Evolutionary conservation across 2,888 invertebrate genomes (phyloP).

Genomic region (Agriopis leucophaearia): DNA sequence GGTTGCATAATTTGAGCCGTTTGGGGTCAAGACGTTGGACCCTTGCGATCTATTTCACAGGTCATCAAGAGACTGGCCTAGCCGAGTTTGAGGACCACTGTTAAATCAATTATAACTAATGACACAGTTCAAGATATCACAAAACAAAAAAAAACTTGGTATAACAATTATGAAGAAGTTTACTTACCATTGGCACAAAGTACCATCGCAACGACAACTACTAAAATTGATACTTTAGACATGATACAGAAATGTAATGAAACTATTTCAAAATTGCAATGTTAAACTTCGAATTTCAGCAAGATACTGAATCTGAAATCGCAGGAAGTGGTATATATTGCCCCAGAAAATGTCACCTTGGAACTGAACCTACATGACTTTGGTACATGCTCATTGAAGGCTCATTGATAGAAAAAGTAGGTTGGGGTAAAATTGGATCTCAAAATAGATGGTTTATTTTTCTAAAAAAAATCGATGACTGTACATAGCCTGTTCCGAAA

Average conservation of each 20-base stretch:
- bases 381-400: slow-evolving; percentile 9
- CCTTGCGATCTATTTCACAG: no score
- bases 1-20: no score
- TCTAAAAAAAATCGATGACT: no score
- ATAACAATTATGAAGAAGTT: no score
- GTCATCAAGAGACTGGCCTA: no score
- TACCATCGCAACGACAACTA: slow-evolving; percentile 9
- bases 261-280: neutral
- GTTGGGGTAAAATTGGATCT: slow-evolving; percentile 15
- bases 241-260: slow-evolving; percentile 6
- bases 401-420: slow-evolving; percentile 9
- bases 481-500: no score
- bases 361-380: slow-evolving; percentile 1
- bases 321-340: slow-evolving; percentile 21
- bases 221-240: slow-evolving; percentile 11
- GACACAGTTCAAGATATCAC: no score
- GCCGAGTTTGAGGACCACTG: no score
- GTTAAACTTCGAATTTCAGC: slow-evolving; percentile 14
- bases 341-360: slow-evolving; percentile 12
- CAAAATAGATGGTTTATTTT: neutral
- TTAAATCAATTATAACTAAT: no score
- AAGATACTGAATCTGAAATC: slow-evolving; percentile 21
- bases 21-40: no score
- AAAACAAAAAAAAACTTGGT: no score
- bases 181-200: slow-evolving; percentile 13